Base-by-base conservation (phyloP, 2,797 vertebrate species). In the Coreius guichenoti region DNA sequence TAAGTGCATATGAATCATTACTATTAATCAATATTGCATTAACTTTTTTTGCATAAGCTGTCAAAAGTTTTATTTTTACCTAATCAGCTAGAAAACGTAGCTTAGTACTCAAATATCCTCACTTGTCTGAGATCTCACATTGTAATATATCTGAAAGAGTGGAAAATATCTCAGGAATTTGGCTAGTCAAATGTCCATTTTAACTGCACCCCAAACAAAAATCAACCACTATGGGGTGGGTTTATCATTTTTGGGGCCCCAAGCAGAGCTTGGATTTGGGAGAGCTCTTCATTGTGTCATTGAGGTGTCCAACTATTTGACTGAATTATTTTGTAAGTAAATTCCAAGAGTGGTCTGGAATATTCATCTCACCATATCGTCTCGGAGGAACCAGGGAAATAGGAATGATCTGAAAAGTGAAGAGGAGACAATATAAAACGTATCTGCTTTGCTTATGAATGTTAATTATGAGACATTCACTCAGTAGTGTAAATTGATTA, bases 101-200 rank as follows among this genome's bases (percentile, higher is more conserved):
- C 61, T 36, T 23, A 49, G 74, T 47, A 49, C 29, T 65, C 72
- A 26, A n/a, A 36, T 81, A 39, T 82, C 86, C 43, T 47, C 13
- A 47, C 13, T 56, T 69, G 84, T 67, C 33, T 68, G 17, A 67
- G 61, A 80, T 26, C 21, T 36, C 16, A 39, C 29, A 75, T 61
- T 86, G 70, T 31, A 80, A 79, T 56, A 65, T 51, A 78, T 43
- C 12, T 72, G 47, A 76, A 82, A 23, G 36, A 80, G 61, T 73
- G 81, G 51, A 76, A 89, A 82, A 29, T 84, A 88, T 81, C 72
- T 58, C 47, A 74, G 51, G 78, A 86, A 85, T 85, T 63, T 76
- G 83, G 73, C 58, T 80, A 83, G 72, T 77, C 3, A 11, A 73
- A 67, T 81, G 77, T 47, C 79, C 73, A 74, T 79, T 68, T 84